These are phyloP conservation scores for Pandion haliaetus DNA, from an alignment of 2,113 vertebrate species.

Conservation along the genomic window DNA sequence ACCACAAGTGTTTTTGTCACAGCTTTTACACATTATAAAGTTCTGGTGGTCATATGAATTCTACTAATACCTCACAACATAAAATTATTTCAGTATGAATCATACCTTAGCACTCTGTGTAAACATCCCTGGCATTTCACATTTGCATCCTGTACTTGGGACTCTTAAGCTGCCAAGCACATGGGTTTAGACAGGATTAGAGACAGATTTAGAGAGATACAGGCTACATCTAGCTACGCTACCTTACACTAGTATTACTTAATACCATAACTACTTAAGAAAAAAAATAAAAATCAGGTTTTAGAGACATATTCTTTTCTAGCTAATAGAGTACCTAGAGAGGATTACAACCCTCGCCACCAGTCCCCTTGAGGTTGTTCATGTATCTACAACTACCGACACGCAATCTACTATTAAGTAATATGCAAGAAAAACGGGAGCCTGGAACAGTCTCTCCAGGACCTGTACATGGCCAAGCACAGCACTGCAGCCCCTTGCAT, in stretches of 20 bases:
- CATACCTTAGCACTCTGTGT: background rate
- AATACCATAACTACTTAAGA: background rate
- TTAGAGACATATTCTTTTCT: background rate
- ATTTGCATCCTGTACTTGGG: background rate
- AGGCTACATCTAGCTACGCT: background rate
- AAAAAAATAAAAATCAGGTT: background rate
- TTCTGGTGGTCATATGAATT: background rate
- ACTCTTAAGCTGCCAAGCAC: background rate
- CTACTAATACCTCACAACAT: background rate
- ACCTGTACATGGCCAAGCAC: rapidly evolving
- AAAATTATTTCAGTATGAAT: conserved; percentile 12
- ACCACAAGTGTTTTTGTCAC: background rate
- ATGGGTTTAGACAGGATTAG: background rate
- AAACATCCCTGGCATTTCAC: background rate
- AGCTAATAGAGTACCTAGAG: background rate
- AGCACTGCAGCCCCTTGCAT: background rate
- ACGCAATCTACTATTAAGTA: background rate
- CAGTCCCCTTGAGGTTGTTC: background rate
- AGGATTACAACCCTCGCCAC: background rate
- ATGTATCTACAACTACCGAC: rapidly evolving
- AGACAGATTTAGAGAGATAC: background rate
- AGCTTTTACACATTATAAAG: background rate
- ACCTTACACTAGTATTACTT: background rate
- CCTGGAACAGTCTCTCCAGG: background rate
- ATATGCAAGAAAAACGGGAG: rapidly evolving